A percentile compares a stretch with the other conserved stretches of the same genome.
Conservation (phyloP, 2,888 invertebrate species). For the Limnephilus rhombicus region DNA sequence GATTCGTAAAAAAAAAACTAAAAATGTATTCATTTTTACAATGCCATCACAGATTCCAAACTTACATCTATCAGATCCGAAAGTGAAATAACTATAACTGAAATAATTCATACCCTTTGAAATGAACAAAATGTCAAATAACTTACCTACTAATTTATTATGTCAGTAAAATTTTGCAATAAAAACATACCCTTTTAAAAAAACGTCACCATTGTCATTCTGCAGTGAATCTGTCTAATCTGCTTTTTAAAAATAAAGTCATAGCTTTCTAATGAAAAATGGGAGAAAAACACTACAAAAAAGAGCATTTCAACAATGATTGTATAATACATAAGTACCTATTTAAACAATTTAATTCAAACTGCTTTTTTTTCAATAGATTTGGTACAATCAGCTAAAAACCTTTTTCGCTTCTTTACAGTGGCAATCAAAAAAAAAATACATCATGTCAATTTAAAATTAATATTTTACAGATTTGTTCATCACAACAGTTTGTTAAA, state of each 20-base stretch:
- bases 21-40: conserved; percentile 7
- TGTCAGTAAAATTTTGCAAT: background rate
- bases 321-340: background rate
- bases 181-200: background rate
- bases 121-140: background rate
- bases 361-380: background rate
- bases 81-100: background rate
- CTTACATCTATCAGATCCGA: conserved; percentile 36
- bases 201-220: background rate
- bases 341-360: background rate
- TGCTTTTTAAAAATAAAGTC: background rate
- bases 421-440: background rate
- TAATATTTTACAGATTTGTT: conserved; percentile 1
- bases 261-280: background rate
- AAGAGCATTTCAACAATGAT: background rate
- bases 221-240: background rate
- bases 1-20: background rate
- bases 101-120: background rate
- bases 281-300: background rate
- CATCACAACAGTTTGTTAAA: background rate
- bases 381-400: background rate
- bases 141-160: background rate
- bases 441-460: background rate
- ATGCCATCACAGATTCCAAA: conserved; percentile 34
- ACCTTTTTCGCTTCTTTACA: background rate